Evolutionary conservation across 2,797 vertebrate genomes (phyloP).

Genomic region (Sus cebifrons): DNA sequence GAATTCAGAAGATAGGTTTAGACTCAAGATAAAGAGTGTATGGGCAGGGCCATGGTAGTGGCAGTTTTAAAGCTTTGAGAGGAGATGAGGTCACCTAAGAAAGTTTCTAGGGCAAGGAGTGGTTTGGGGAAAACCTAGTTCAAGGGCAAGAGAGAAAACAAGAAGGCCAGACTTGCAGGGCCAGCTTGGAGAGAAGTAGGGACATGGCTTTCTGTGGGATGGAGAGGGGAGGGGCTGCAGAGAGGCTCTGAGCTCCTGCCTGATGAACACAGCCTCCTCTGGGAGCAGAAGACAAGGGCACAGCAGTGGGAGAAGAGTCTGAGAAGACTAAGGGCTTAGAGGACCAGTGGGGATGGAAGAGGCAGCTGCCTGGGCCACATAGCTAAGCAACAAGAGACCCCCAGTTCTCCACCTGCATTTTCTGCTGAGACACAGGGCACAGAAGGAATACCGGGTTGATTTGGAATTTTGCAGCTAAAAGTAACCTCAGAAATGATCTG

Average conservation of each 20-base stretch:
- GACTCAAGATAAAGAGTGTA: not conserved
- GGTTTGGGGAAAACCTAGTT: not conserved
- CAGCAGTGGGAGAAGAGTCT: not conserved
- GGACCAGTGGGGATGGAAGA: not conserved
- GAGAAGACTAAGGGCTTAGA: not conserved
- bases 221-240: not conserved
- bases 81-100: not conserved
- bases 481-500: not conserved
- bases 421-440: not conserved
- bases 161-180: not conserved
- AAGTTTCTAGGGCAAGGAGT: not conserved
- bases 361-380: not conserved
- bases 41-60: not conserved
- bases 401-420: not conserved
- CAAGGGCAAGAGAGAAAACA: slow-evolving; percentile 4
- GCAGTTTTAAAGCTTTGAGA: not conserved
- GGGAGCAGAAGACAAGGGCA: not conserved
- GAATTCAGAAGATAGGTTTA: not conserved
- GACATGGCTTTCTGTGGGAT: not conserved
- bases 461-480: not conserved
- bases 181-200: not conserved
- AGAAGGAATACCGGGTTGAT: not conserved
- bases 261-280: not conserved
- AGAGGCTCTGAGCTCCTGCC: not conserved
- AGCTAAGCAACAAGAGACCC: not conserved